Conservation (phyloP, 2,888 invertebrate genomes). For the Lasiommata megera region DNA sequence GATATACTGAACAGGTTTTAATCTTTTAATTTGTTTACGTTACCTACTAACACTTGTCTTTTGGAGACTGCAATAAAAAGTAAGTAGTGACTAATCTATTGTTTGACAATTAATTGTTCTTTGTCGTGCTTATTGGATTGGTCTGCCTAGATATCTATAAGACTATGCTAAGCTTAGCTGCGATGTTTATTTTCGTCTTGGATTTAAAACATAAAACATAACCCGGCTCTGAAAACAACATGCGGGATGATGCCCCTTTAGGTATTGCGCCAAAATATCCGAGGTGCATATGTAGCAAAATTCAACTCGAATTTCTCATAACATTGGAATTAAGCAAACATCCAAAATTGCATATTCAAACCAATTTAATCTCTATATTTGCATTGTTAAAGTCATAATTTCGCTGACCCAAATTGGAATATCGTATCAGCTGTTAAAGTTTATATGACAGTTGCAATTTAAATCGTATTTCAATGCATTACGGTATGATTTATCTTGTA, state of each 20-base stretch:
- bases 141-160: too few relatives aligned
- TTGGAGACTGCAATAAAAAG: too few relatives aligned
- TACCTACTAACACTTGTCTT: too few relatives aligned
- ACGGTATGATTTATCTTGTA: neutral
- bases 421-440: conserved; percentile 14
- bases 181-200: too few relatives aligned
- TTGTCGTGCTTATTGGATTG: too few relatives aligned
- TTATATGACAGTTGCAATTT: neutral
- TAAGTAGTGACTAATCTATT: too few relatives aligned
- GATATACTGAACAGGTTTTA: too few relatives aligned
- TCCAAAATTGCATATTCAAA: conserved; percentile 2
- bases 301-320: conserved; percentile 7
- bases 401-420: conserved; percentile 20
- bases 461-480: neutral
- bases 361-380: conserved; percentile 18
- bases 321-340: conserved; percentile 22
- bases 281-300: conserved; percentile 18
- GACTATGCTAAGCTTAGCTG: too few relatives aligned
- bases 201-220: too few relatives aligned
- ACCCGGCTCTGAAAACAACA: too few relatives aligned
- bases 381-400: conserved; percentile 21
- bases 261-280: neutral
- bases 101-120: too few relatives aligned
- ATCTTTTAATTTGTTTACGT: too few relatives aligned
- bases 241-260: neutral